Percentiles rank a stretch among this genome's conserved stretches.
Conservation (phyloP, 2,113 vertebrate species). For the Fregetta grallaria region DNA sequence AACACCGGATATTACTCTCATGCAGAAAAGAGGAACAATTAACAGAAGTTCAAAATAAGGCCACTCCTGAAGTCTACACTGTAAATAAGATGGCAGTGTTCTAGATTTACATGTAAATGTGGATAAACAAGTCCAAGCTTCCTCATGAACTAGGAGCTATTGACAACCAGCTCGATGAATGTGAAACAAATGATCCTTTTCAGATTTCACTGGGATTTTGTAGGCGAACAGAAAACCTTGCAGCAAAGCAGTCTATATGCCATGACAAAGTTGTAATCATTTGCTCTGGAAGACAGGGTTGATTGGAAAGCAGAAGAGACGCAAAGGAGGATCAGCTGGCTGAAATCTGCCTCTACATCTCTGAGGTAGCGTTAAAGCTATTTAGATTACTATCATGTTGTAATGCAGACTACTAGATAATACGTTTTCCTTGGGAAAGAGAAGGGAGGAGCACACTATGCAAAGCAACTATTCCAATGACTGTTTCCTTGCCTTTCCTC, state of each 20-base stretch:
- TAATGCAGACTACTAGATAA: neutral
- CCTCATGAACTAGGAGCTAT: neutral
- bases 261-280: neutral
- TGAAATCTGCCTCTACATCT: neutral
- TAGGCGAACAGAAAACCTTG: neutral
- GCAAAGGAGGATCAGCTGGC: neutral
- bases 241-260: neutral
- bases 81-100: neutral
- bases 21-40: neutral
- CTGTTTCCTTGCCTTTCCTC: neutral
- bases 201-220: neutral
- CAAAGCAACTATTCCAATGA: neutral
- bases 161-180: neutral
- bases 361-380: neutral
- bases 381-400: neutral
- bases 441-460: neutral
- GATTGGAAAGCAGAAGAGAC: neutral
- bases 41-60: neutral
- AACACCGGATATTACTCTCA: neutral
- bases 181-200: neutral
- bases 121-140: neutral
- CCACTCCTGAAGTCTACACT: neutral
- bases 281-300: neutral
- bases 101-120: neutral
- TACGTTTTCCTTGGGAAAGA: neutral